A percentile compares a stretch with the other conserved stretches of the same genome.
Conservation (phyloP, 2,888 invertebrate genomes). For the Cataglyphis albicans region DNA sequence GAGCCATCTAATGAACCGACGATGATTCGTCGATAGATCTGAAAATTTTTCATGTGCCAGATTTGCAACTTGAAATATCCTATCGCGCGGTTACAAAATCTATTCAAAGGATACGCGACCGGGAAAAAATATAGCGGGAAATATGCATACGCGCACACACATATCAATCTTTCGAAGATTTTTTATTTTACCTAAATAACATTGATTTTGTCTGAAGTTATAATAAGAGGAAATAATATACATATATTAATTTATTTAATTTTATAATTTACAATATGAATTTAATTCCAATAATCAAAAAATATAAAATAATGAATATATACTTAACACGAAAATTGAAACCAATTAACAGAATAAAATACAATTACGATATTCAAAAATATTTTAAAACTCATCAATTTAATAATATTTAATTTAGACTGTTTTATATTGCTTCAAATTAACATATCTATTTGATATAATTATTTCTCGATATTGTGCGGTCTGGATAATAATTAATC, state of each 20-base stretch:
- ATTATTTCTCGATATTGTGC: slow-evolving; percentile 28
- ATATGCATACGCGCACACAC: not conserved
- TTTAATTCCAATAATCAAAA: slow-evolving; percentile 10
- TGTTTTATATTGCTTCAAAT: slow-evolving; percentile 21
- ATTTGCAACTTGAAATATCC: slow-evolving; percentile 50
- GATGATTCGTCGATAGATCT: slow-evolving; percentile 70
- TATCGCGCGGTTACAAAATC: slow-evolving; percentile 27
- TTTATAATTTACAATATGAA: not conserved
- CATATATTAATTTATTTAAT: slow-evolving; percentile 19
- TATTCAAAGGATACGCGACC: slow-evolving; percentile 6
- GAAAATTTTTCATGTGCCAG: slow-evolving; percentile 61
- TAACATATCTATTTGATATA: slow-evolving; percentile 39
- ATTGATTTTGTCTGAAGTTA: not conserved
- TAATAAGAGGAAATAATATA: not conserved
- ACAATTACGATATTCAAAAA: slow-evolving; percentile 20
- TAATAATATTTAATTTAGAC: not conserved
- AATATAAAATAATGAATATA: not conserved
- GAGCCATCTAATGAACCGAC: slow-evolving; percentile 74
- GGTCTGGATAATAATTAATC: slow-evolving; percentile 44
- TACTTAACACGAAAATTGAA: slow-evolving; percentile 5
- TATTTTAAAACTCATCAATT: slow-evolving; percentile 28
- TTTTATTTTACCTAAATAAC: slow-evolving; percentile 21
- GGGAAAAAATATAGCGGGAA: slow-evolving; percentile 20
- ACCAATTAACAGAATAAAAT: slow-evolving; percentile 24
- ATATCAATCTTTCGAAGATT: too few relatives aligned